Base-by-base conservation (phyloP, 2,888 invertebrate species). In the Ornithoptera alexandrae region DNA sequence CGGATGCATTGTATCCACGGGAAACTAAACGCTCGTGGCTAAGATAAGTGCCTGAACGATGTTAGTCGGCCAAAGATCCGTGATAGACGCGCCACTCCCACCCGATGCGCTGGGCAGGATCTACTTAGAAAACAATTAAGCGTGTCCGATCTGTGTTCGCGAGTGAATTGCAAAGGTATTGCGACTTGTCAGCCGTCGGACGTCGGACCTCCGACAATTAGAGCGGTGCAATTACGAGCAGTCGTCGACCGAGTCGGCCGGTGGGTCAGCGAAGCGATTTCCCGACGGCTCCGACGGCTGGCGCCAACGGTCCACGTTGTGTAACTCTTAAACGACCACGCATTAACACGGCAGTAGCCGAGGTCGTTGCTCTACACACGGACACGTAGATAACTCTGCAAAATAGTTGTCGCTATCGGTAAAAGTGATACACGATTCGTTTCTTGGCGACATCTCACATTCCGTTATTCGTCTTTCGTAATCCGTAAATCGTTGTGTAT, bases 231-330 rank as follows among this genome's bases (percentile, higher is more conserved):
- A 91, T 90, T 88, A 89, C 85, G 82, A 81, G 84, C 82, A 85
- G 85, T 84, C 82, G 82, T 75, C 78, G 74, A 77, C 79, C 84
- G 84, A 86, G 79, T 87, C 86, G 86, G 88, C 85, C 86, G 90
- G 84, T 90, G 88, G 91, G 91, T 91, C 91, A 90, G 81, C 86
- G 83, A 81, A 85, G 87, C 89, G 85, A 86, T 89, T 89, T 87
- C 88, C 89, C 89, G 89, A 82, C 87, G 80, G 77, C 81, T 76
- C 79, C 86, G 83, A 82, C 53, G 53, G 53, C 81, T 86, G 90
- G 92, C 91, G 91, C 92, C 90, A 86, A 75, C 79, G 74, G 73
- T 76, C 79, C 74, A 78, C 78, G 85, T 91, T 90, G 90, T 90
- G 92, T 88, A 90, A 91, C 85, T 81, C 79, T 83, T 83, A 81